A percentile compares a stretch with the other conserved stretches of the same genome.
Evolutionary conservation across 1,140 invertebrate genomes (phyloP).

Genomic region (Drosophila equinoxialis): DNA sequence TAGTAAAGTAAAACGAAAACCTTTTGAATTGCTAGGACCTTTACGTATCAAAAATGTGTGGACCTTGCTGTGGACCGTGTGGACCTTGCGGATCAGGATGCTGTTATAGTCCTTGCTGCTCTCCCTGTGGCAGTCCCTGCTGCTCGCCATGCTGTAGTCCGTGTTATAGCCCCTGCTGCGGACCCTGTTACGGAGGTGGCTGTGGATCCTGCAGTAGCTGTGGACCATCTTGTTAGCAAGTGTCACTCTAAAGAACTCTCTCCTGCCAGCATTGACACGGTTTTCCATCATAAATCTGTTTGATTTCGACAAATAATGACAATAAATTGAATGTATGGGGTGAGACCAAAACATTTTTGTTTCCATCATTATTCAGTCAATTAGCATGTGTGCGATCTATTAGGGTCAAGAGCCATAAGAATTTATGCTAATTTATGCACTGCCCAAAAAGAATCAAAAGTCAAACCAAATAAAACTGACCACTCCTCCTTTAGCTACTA

Average conservation of each 20-base stretch:
- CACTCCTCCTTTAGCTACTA: slow-evolving; percentile 16
- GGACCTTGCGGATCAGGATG: slow-evolving; percentile 38
- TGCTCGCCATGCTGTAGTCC: slow-evolving; percentile 37
- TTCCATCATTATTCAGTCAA: background rate
- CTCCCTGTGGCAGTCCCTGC: slow-evolving; percentile 46
- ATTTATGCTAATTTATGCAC: slow-evolving; percentile 74
- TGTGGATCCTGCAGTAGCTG: slow-evolving; percentile 42
- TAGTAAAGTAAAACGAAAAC: too few species aligned
- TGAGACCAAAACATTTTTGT: background rate
- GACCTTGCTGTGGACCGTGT: slow-evolving; percentile 17
- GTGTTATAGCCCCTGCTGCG: slow-evolving; percentile 29
- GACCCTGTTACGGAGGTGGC: slow-evolving; percentile 34
- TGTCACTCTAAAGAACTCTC: too few species aligned
- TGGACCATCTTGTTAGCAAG: slow-evolving; percentile 35
- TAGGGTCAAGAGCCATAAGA: slow-evolving; percentile 34
- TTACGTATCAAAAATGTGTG: slow-evolving; percentile 24
- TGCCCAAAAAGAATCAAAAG: slow-evolving; percentile 58
- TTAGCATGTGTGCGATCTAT: slow-evolving; percentile 2
- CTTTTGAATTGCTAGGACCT: background rate
- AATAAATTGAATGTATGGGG: background rate
- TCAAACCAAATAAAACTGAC: slow-evolving; percentile 65
- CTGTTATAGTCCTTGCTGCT: slow-evolving; percentile 42
- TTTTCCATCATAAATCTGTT: background rate
- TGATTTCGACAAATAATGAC: background rate
- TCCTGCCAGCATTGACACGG: too few species aligned